Evolutionary conservation across 2,113 vertebrate species (phyloP).

Genomic region (Coptodon rendalli): DNA sequence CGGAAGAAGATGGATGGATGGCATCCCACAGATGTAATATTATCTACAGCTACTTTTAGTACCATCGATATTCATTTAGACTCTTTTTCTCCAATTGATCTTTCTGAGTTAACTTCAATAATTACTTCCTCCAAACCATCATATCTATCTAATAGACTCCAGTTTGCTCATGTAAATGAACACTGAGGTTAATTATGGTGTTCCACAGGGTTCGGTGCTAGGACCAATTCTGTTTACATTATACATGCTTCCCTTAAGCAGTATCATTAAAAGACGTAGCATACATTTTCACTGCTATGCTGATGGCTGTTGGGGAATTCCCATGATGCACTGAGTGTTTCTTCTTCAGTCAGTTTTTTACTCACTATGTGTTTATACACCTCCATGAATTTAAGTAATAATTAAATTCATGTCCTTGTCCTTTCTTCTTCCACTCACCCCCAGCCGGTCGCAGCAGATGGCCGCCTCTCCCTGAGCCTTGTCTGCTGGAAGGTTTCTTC

Average conservation of each 20-base stretch:
- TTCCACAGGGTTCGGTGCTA: background rate
- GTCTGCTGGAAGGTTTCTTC: background rate
- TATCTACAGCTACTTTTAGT: no score
- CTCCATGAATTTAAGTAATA: background rate
- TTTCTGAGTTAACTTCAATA: background rate
- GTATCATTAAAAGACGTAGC: accelerated
- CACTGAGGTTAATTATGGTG: background rate
- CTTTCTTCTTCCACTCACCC: background rate
- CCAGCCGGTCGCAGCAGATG: accelerated
- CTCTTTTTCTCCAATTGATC: no score
- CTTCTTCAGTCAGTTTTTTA: background rate
- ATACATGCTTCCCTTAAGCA: accelerated
- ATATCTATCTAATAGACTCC: background rate
- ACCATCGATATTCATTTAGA: no score
- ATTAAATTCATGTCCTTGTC: background rate
- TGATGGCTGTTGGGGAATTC: background rate
- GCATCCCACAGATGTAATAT: no score
- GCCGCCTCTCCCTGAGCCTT: background rate
- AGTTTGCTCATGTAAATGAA: background rate
- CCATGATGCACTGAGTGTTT: background rate
- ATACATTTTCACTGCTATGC: background rate
- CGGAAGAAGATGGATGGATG: no score
- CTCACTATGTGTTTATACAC: background rate
- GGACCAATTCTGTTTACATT: background rate
- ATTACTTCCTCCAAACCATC: background rate